phyloP scores from a whole-genome alignment of 2,888 invertebrate genomes.

The Sinelater perroti region DNA sequence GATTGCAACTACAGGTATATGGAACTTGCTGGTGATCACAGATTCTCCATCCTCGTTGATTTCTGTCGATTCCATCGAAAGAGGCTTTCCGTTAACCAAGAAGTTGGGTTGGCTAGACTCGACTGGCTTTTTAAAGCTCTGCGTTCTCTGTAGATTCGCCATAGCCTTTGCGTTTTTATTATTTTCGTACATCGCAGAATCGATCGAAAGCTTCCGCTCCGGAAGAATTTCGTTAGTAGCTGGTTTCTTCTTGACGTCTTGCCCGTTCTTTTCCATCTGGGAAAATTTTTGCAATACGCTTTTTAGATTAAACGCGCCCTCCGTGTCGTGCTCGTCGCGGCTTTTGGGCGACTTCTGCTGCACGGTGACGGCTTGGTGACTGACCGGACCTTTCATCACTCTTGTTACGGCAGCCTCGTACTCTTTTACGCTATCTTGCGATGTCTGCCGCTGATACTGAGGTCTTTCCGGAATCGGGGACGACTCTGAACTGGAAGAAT shows the following conservation, averaged over 20 bases:
- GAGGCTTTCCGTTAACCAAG: slow-evolving; percentile 45
- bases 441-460: slow-evolving; percentile 51
- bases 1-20: slow-evolving; percentile 54
- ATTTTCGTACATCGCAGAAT: slow-evolving; percentile 18
- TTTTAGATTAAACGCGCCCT: slow-evolving; percentile 63
- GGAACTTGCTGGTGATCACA: slow-evolving; percentile 60
- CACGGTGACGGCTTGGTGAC: slow-evolving; percentile 75
- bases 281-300: slow-evolving; percentile 66
- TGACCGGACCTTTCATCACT: slow-evolving; percentile 80
- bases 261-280: slow-evolving; percentile 26
- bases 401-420: slow-evolving; percentile 72
- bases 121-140: slow-evolving; percentile 25
- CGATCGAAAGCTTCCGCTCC: slow-evolving; percentile 30
- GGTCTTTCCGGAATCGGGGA: slow-evolving; percentile 33
- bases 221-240: slow-evolving; percentile 40
- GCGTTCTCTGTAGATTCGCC: slow-evolving; percentile 13
- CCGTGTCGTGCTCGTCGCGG: slow-evolving; percentile 66
- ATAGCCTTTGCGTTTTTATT: slow-evolving; percentile 2
- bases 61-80: slow-evolving; percentile 51
- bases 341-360: slow-evolving; percentile 65
- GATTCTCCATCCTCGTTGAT: slow-evolving; percentile 58
- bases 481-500: slow-evolving; percentile 10
- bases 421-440: slow-evolving; percentile 56
- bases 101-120: slow-evolving; percentile 56
- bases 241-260: neutral